These are phyloP conservation scores for Pinctada fucata DNA, from an alignment of 2,888 invertebrate genomes.

Conservation along the genomic window DNA sequence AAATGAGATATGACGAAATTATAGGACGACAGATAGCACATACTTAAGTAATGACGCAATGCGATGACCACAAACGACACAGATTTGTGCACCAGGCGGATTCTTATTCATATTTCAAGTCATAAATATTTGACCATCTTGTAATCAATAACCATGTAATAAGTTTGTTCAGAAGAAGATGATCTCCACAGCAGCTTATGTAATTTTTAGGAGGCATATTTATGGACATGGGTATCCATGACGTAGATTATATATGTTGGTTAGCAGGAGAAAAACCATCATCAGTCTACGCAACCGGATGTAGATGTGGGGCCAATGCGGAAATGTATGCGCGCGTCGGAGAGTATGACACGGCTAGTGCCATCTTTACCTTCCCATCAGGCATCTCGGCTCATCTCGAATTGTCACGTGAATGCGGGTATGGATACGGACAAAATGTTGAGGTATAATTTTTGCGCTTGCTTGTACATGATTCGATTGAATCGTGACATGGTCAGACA, in stretches of 20 bases:
- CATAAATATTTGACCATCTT: too few relatives aligned
- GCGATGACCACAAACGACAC: too few relatives aligned
- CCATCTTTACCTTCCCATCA: conserved; percentile 37
- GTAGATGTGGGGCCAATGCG: conserved; percentile 11
- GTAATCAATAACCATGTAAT: not conserved
- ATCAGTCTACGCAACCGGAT: conserved; percentile 41
- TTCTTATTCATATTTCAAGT: too few relatives aligned
- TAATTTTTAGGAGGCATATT: conserved; percentile 45
- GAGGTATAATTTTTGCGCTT: conserved; percentile 20
- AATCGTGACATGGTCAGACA: not conserved
- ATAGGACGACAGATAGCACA: too few relatives aligned
- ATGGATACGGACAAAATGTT: conserved; percentile 42
- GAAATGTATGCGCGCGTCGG: conserved; percentile 23
- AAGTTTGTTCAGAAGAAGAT: not conserved
- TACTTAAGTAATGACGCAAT: too few relatives aligned
- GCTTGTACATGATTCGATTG: not conserved
- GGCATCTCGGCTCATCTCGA: conserved; percentile 35
- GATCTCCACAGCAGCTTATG: not conserved
- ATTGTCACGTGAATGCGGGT: conserved; percentile 27
- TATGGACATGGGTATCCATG: conserved; percentile 47
- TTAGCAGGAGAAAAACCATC: conserved; percentile 43
- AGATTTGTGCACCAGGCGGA: too few relatives aligned
- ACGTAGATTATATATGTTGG: conserved; percentile 48
- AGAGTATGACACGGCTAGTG: conserved; percentile 29
- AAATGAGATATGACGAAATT: too few relatives aligned